These are phyloP conservation scores for Lerema accius DNA, from an alignment of 1,140 invertebrate genomes.

Conservation along the genomic window DNA sequence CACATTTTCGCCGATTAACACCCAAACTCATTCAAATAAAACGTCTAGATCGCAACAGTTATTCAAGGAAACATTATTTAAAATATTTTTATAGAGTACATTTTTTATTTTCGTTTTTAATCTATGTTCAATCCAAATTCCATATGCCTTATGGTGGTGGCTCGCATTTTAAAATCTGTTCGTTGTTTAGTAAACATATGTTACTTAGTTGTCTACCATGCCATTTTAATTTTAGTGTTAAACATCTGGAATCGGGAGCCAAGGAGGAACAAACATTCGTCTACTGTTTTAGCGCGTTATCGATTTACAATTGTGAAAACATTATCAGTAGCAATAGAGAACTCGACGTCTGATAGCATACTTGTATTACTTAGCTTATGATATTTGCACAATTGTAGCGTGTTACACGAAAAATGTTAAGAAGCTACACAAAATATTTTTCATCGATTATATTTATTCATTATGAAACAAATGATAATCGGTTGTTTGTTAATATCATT, in stretches of 20 bases:
- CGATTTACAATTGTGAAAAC: constrained; percentile 60
- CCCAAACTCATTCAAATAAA: constrained; percentile 32
- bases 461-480: constrained; percentile 32
- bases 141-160: constrained; percentile 65
- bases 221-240: constrained; percentile 57
- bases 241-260: constrained; percentile 65
- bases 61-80: constrained; percentile 32
- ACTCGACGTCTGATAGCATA: constrained; percentile 9
- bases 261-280: constrained; percentile 58
- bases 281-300: constrained; percentile 42
- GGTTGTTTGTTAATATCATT: constrained; percentile 38
- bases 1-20: constrained; percentile 41
- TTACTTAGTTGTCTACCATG: constrained; percentile 72
- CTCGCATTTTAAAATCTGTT: constrained; percentile 53
- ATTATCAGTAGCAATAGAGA: constrained; percentile 19
- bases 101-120: constrained; percentile 38
- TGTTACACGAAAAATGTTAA: constrained; percentile 46
- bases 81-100: constrained; percentile 8
- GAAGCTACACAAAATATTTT: constrained; percentile 62
- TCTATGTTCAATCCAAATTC: constrained; percentile 52
- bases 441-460: constrained; percentile 42
- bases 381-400: constrained; percentile 63
- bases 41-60: constrained; percentile 14
- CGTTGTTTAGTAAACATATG: constrained; percentile 44
- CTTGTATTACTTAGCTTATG: constrained; percentile 7